Base-by-base conservation (phyloP, 2,113 vertebrate species). In the Anser brachyrhynchus region DNA sequence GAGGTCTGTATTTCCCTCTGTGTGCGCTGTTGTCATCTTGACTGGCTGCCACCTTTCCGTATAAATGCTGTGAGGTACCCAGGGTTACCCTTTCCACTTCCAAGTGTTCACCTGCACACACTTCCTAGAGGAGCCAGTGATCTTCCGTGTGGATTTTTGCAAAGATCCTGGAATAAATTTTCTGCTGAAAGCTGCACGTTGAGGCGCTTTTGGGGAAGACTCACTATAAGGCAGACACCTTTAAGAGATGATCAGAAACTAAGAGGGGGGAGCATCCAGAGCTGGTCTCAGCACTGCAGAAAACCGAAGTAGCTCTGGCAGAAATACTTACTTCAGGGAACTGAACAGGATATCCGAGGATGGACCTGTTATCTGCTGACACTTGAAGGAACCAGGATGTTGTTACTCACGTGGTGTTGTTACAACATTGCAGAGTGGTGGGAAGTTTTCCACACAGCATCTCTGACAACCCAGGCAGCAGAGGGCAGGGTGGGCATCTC, bases 31-130 rank as follows among this genome's bases (percentile, higher is more conserved):
- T 78, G 41, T 67, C 41, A 64, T 37, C 61, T 37, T 44, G 43
- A 41, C 15, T 44, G n/a, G 3, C 23, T 64, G 28, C 22, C 43
- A 25, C 31, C 62, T 59, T 87, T 78, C 37, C 0, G 0, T 55
- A 6, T 5, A 19, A 71, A 67, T 9, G 18, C 46, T 67, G 11
- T 9, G 25, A 67, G 69, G 13, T 20, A 75, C 55, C 17, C 19
- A 43, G 29, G 19, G 28, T 62, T 66, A 35, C 4, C 29, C 33
- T 81, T 89, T 81, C 52, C 35, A 20, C 13, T 77, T 81, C 19
- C 19, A 54, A 25, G 9, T 37, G 13, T 72, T 92, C 43, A 31
- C 13, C 70, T 81, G 35, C 65, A 62, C 12, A 25, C 15, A 3
- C 17, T 84, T 84, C 26, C 15, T 51, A 51, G 28, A 59, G 37